Conservation (phyloP, 2,888 invertebrate genomes). For the Drosophila quasianomalipes region DNA sequence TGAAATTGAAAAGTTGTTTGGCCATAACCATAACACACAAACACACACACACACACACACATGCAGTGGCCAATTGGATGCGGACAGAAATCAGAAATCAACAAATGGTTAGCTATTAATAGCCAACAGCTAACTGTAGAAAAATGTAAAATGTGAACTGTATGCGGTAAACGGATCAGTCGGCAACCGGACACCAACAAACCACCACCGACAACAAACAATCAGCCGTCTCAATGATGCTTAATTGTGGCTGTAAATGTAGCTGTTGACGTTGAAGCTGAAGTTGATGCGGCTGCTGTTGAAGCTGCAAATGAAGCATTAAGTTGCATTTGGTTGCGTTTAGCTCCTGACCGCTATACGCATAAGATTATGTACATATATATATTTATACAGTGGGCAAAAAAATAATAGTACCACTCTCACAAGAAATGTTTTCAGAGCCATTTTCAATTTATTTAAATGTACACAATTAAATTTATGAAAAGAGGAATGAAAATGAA, state of each 20-base stretch:
- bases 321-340: constrained; percentile 59
- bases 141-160: constrained; percentile 28
- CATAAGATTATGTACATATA: constrained; percentile 61
- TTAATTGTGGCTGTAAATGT: constrained; percentile 62
- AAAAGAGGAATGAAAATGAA: too few relatives aligned
- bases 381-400: not conserved
- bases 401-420: not conserved
- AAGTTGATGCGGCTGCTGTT: constrained; percentile 4
- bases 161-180: constrained; percentile 64
- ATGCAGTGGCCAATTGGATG: constrained; percentile 73
- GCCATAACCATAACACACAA: constrained; percentile 74
- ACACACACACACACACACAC: constrained; percentile 36
- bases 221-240: constrained; percentile 41
- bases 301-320: constrained; percentile 71
- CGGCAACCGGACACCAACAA: constrained; percentile 70
- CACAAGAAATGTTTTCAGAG: not conserved
- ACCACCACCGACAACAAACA: not conserved
- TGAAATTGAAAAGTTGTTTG: constrained; percentile 80
- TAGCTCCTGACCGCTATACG: constrained; percentile 41
- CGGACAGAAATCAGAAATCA: constrained; percentile 49
- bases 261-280: constrained; percentile 12
- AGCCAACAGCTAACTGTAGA: constrained; percentile 32
- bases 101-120: constrained; percentile 52
- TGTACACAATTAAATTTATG: not conserved
- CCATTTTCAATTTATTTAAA: not conserved